Evolutionary conservation across 2,888 invertebrate species (phyloP), one percentile per base, ranked within the genome.

Genomic region (Watsonalla binaria): DNA sequence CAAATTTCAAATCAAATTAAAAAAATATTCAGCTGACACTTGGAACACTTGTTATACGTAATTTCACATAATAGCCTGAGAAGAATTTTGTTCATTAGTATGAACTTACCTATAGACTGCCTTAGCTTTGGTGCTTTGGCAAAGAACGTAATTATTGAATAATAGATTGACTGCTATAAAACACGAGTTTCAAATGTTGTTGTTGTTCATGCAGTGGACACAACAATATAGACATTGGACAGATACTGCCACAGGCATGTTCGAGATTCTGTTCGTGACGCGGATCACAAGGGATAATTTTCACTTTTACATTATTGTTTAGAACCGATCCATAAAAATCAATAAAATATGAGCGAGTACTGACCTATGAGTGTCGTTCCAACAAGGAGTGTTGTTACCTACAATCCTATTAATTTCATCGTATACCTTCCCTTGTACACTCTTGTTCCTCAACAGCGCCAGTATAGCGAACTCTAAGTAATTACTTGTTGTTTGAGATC

Each of bases 401-500:
- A 94, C 74, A 1, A 91, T 81, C 6, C 71, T 71, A 46, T 92
- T 89, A 56, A 95, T 84, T 82, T 95, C 94, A 0, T 87, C 68
- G 54, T 92, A 93, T n/a, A 94, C 84, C 68, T 90, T 92, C 34
- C 89, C 81, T 68, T 94, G 93, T 54, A 94, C 86, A 2, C 90
- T 80, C 34, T 91, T 92, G 72, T 93, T 84, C 55, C 91, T 81
- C 8, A 93, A 74, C 62, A 93, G 86, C 54, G 91, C 91, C 5
- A 94, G 78, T 51, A 95, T 78, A 0, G 92, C 91, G 65, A 93
- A 94, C 47, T 92, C 91, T 46, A 95, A 75, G 0, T 92, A 89
- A 64, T 93, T 94, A 58, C 93, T 93, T 0, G 94, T 94, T 0
- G 95, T 95, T 75, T 94, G 94, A 0, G 93, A 92, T 0, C 95